phyloP scores from a whole-genome alignment of 2,797 vertebrate species.

The Rhabdomys pumilio region DNA sequence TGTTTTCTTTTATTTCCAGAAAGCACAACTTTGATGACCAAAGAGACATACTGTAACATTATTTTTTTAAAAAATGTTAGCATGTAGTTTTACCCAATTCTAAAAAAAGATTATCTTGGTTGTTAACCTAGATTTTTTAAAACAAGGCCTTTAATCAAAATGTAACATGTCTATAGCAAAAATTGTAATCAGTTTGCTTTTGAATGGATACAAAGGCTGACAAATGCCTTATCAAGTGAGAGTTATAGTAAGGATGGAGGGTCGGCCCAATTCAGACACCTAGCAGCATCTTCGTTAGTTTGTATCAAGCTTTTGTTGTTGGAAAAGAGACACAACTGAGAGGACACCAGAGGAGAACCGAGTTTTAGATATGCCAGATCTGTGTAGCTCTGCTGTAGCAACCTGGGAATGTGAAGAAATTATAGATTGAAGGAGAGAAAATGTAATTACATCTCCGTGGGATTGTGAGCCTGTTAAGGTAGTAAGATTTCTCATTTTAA shows the following conservation, averaged over 20 bases:
- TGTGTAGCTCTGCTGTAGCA: conserved; percentile 35
- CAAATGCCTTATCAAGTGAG: conserved; percentile 73
- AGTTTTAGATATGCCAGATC: conserved; percentile 49
- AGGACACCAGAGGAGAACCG: conserved; percentile 35
- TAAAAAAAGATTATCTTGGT: conserved; percentile 66
- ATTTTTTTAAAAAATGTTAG: conserved; percentile 46
- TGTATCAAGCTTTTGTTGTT: conserved; percentile 60
- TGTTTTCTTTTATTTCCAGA: conserved; percentile 82
- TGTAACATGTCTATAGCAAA: not conserved
- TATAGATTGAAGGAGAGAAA: conserved; percentile 81
- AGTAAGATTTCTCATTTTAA: conserved; percentile 78
- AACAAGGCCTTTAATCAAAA: conserved; percentile 67
- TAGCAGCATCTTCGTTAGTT: conserved; percentile 23
- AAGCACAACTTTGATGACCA: conserved; percentile 68
- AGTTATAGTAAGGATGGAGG: conserved; percentile 50
- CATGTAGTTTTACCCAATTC: conserved; percentile 72
- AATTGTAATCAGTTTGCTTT: conserved; percentile 75
- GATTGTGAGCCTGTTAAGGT: conserved; percentile 66
- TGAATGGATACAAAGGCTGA: not conserved
- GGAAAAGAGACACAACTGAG: conserved; percentile 65
- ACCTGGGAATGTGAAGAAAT: conserved; percentile 64
- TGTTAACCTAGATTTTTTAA: conserved; percentile 54
- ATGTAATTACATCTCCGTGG: conserved; percentile 82
- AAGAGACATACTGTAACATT: conserved; percentile 75
- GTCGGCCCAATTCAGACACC: conserved; percentile 37